Evolutionary conservation across 2,113 vertebrate genomes (phyloP), one percentile per base, ranked within the genome.

Genomic region (Uria aalge): DNA sequence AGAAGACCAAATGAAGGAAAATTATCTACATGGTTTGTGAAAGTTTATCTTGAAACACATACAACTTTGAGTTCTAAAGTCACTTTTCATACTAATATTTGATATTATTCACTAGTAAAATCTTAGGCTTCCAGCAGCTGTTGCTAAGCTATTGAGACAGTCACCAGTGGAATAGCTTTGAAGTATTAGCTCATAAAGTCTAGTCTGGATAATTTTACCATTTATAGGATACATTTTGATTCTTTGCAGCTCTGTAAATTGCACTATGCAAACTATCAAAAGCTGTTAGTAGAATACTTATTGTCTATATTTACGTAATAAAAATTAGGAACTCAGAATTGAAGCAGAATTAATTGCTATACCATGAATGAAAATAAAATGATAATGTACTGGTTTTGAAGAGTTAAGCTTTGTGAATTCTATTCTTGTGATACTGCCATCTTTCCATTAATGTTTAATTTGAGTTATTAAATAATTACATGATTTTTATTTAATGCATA

Each of bases 401-500:
- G 45, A 90, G 55, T 86, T 92, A 84, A 84, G 59, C 21, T 76
- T 77, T 21, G 16, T 50, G 34, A 88, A 84, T 90, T 32, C 12
- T 78, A 82, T 64, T 85, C 36, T 59, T 87, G 17, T 84, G 29
- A 85, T 67, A 80, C 68, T 90, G 38, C 26, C 59, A 71, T 76
- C 6, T 79, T 90, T 50, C 69, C 43, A 89, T 85, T 92, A 85
- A 67, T 50, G 11, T 55, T 92, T 92, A 77, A 83, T 88, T 50
- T 73, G 9, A 88, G 17, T 73, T 93, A 94, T 67, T 85, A 91
- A 93, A 79, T 83, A 93, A 81, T 94, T 87, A 36, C 30, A 76
- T 62, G 7, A 30, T 59, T 94, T 87, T 95, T 90, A 96, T 92
- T 97, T 92, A 91, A 96, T 76, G 20, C 68, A 97, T 73, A 50